A percentile compares a stretch with the other conserved stretches of the same genome.
These are phyloP conservation scores for Megaceryle alcyon DNA, from an alignment of 2,797 vertebrate genomes.

Conservation along the genomic window DNA sequence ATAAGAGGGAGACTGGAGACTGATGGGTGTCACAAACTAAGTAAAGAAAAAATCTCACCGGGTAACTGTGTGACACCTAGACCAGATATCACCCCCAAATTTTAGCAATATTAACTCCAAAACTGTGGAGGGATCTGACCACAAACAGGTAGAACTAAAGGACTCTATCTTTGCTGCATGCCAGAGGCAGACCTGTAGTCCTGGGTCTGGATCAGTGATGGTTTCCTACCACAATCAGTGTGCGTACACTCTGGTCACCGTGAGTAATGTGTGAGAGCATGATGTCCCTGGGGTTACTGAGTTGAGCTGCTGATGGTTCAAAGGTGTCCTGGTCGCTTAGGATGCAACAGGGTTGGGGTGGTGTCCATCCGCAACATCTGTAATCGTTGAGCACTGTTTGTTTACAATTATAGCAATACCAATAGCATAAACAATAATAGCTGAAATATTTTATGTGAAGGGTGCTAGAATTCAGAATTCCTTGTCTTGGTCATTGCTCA, in stretches of 20 bases:
- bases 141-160: neutral
- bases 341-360: neutral
- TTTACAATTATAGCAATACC: neutral
- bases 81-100: neutral
- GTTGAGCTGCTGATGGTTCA: neutral
- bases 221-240: fast-evolving
- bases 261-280: fast-evolving
- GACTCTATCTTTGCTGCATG: fast-evolving
- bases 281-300: neutral
- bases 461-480: neutral
- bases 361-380: neutral
- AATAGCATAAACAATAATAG: neutral
- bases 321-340: fast-evolving
- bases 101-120: neutral
- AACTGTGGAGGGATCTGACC: neutral
- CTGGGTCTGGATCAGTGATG: fast-evolving
- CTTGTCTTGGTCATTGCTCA: neutral
- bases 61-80: neutral
- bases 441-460: neutral
- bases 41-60: neutral
- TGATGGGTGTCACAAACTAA: neutral
- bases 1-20: neutral
- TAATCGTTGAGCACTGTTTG: neutral
- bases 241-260: fast-evolving
- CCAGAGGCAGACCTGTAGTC: neutral